Evolutionary conservation across 2,113 vertebrate genomes (phyloP), one percentile per base, ranked within the genome.

Genomic region (Thinocorus orbignyianus): DNA sequence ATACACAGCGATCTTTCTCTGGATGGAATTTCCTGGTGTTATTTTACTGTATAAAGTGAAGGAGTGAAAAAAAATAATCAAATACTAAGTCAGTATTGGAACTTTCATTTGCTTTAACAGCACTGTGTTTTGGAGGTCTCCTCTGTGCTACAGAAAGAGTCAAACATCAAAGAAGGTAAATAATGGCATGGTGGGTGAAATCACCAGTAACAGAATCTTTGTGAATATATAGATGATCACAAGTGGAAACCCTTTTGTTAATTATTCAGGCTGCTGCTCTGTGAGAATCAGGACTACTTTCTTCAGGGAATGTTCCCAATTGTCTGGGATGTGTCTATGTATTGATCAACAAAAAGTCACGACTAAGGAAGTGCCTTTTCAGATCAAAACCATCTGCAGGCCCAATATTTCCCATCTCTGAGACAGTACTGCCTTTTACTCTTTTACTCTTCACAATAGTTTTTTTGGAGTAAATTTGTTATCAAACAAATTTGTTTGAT

Each of bases 201-300:
- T 92, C 84, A 90, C 76, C 86, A 96, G 81, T 95, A 92, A 92
- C 5, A 1, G 93, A 96, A 97, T 82, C 82, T 94, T 77, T 91
- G 74, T 92, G 88, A 84, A 94, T 91, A 85, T 90, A 93, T 68
- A 92, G 90, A 93, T 96, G 90, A 96, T 97, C 91, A 95, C 91
- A 96, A 89, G 66, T 77, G 44, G 15, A 96, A 97, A 97, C 92
- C 18, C 42, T 93, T 84, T 90, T 84, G 92, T 95, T 97, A 95
- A 84, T 89, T 49, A 78, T 83, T 86, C 60, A 88, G 73, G 42
- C 81, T 95, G 95, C 94, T 94, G 54, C 68, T 87, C 33, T 71
- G 65, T 87, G 84, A 57, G 62, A 69, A 74, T 73, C 74, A 54
- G 46, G 81, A 11, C 55, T 58, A 19, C 13, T 76, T 88, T 74